These are phyloP conservation scores for Drosophila biarmipes DNA, from an alignment of 1,140 invertebrate genomes.

Conservation along the genomic window DNA sequence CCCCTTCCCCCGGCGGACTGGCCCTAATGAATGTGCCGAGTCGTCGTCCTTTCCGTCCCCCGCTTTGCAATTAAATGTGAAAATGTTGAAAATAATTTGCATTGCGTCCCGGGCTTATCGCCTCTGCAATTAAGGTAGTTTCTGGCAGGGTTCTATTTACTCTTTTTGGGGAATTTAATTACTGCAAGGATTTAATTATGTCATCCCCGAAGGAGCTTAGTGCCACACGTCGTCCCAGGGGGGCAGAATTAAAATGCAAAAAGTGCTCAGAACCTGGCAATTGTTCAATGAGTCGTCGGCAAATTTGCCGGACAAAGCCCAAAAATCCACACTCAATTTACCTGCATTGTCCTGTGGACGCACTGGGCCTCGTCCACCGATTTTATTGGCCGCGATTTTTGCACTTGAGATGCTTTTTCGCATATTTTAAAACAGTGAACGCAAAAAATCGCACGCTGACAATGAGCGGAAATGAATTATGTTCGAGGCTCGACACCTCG, in stretches of 20 bases:
- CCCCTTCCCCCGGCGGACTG: constrained; percentile 12
- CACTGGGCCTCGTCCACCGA: constrained; percentile 3
- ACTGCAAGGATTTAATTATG: constrained; percentile 84
- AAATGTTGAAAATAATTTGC: constrained; percentile 83
- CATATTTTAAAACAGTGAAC: constrained; percentile 62
- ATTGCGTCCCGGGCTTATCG: constrained; percentile 81
- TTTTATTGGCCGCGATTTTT: constrained; percentile 29
- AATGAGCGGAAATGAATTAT: constrained; percentile 83
- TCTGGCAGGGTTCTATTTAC: constrained; percentile 32
- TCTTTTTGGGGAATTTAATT: constrained; percentile 83
- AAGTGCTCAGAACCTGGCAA: constrained; percentile 18
- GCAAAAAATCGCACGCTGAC: constrained; percentile 70
- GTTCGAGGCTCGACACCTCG: constrained; percentile 53
- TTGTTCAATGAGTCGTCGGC: constrained; percentile 61
- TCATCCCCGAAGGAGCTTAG: constrained; percentile 52
- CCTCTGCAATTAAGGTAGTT: constrained; percentile 84
- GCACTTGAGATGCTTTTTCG: constrained; percentile 67
- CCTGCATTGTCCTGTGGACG: constrained; percentile 69
- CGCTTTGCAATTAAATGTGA: constrained; percentile 83
- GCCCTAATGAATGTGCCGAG: constrained; percentile 74
- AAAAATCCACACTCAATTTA: constrained; percentile 74
- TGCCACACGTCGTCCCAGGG: constrained; percentile 1
- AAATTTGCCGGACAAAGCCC: constrained; percentile 63
- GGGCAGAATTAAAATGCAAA: background rate
- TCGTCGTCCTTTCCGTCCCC: constrained; percentile 32